A percentile compares a stretch with the other conserved stretches of the same genome.
Evolutionary conservation across 1,140 invertebrate species (phyloP).

Genomic region (Telenomus remus): DNA sequence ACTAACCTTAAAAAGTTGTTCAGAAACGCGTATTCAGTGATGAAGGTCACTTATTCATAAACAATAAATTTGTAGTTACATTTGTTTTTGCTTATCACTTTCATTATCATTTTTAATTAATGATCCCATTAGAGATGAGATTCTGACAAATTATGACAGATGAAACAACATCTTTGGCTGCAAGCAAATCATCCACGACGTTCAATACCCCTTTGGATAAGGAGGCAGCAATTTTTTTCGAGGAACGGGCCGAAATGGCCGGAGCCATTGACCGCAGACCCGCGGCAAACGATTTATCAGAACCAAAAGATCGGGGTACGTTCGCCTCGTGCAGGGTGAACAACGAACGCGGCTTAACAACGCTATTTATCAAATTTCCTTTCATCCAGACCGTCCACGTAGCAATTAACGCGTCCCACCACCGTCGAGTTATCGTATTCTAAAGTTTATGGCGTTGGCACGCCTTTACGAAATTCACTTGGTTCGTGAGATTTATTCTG

Average conservation of each 20-base stretch:
- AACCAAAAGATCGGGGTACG: constrained; percentile 65
- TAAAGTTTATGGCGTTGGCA: constrained; percentile 68
- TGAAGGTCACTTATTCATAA: too few relatives aligned
- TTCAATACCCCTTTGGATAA: constrained; percentile 40
- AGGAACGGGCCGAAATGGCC: constrained; percentile 34
- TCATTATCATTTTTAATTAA: constrained; percentile 38
- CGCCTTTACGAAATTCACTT: constrained; percentile 69
- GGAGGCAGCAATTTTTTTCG: constrained; percentile 16
- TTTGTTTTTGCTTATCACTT: too few relatives aligned
- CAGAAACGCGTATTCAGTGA: too few relatives aligned
- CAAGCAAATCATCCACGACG: constrained; percentile 31
- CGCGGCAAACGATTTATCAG: constrained; percentile 66
- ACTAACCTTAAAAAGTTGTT: too few relatives aligned
- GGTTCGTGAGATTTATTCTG: constrained; percentile 46
- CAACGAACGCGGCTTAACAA: constrained; percentile 64
- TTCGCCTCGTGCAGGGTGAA: constrained; percentile 50
- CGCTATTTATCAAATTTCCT: constrained; percentile 70
- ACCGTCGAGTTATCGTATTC: constrained; percentile 69
- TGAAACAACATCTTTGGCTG: constrained; percentile 10
- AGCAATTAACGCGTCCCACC: constrained; percentile 70
- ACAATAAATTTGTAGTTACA: too few relatives aligned
- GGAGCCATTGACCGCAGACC: constrained; percentile 52
- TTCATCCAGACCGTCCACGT: constrained; percentile 68
- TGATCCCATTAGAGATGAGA: constrained; percentile 25
- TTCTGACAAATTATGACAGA: constrained; percentile 46